Percentiles rank a stretch among this genome's conserved stretches.
phyloP scores from a whole-genome alignment of 2,888 invertebrate genomes.

The Rotaria socialis region DNA sequence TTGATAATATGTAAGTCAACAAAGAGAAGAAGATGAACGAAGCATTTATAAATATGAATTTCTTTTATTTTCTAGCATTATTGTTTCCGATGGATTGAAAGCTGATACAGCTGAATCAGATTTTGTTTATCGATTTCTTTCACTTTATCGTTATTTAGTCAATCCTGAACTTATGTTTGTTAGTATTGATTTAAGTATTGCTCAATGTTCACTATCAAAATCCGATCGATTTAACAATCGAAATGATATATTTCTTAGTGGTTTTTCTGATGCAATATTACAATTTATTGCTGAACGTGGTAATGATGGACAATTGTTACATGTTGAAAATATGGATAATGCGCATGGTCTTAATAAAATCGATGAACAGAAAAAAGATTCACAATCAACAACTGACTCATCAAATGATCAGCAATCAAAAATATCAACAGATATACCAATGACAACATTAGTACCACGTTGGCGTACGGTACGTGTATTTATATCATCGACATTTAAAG shows the following conservation, averaged over 20 bases:
- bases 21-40: neutral
- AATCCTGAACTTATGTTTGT: slow-evolving; percentile 58
- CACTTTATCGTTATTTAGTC: slow-evolving; percentile 55
- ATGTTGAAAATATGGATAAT: slow-evolving; percentile 60
- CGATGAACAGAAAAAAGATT: neutral
- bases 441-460: slow-evolving; percentile 35
- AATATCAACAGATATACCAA: neutral
- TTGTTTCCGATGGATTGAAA: slow-evolving; percentile 50
- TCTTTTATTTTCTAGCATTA: neutral
- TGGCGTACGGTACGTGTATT: slow-evolving; percentile 61
- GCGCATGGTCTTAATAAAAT: slow-evolving; percentile 51
- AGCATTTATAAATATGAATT: neutral
- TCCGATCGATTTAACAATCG: slow-evolving; percentile 52
- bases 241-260: slow-evolving; percentile 59
- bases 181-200: slow-evolving; percentile 49
- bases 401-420: neutral
- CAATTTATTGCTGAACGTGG: slow-evolving; percentile 61
- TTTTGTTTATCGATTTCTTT: slow-evolving; percentile 50
- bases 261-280: slow-evolving; percentile 60
- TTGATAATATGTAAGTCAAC: slow-evolving; percentile 38
- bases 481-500: slow-evolving; percentile 62
- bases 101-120: slow-evolving; percentile 44
- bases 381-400: neutral
- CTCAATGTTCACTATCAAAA: slow-evolving; percentile 49
- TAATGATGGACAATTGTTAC: slow-evolving; percentile 56